Conservation (phyloP, 2,113 vertebrate species). For the Anseranas semipalmata region DNA sequence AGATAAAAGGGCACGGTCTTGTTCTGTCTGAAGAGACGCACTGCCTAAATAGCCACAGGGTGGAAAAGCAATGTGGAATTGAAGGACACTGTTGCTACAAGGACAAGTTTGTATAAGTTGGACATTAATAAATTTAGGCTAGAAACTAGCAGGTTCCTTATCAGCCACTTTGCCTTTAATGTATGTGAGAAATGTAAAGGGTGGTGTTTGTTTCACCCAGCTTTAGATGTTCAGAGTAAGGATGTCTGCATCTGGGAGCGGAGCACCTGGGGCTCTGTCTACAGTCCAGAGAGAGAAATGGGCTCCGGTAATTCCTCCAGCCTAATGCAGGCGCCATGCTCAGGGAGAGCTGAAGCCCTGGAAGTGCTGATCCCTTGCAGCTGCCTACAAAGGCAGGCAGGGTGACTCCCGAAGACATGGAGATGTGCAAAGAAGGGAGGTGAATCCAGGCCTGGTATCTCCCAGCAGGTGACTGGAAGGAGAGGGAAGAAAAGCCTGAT, state of each 20-base stretch:
- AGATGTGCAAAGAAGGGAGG: accelerated
- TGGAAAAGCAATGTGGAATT: background rate
- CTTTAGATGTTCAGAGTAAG: background rate
- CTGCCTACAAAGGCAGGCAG: background rate
- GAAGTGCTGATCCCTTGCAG: background rate
- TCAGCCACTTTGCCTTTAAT: background rate
- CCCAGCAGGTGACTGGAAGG: too few relatives aligned
- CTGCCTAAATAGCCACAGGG: background rate
- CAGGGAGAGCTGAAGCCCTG: accelerated
- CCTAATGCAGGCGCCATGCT: background rate
- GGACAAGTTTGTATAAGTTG: background rate
- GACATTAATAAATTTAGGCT: background rate
- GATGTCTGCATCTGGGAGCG: background rate
- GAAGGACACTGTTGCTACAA: background rate
- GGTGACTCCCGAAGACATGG: background rate
- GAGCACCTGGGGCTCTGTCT: slow-evolving; percentile 44
- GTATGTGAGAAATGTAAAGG: background rate
- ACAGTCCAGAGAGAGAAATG: background rate
- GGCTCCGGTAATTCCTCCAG: background rate
- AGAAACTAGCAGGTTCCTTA: background rate
- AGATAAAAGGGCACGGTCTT: background rate
- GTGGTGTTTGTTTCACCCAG: background rate
- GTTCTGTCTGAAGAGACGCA: background rate
- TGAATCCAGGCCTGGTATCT: background rate
- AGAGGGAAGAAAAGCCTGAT: too few relatives aligned